These are phyloP conservation scores for Limosa lapponica DNA, from an alignment of 2,797 vertebrate genomes.

Conservation along the genomic window DNA sequence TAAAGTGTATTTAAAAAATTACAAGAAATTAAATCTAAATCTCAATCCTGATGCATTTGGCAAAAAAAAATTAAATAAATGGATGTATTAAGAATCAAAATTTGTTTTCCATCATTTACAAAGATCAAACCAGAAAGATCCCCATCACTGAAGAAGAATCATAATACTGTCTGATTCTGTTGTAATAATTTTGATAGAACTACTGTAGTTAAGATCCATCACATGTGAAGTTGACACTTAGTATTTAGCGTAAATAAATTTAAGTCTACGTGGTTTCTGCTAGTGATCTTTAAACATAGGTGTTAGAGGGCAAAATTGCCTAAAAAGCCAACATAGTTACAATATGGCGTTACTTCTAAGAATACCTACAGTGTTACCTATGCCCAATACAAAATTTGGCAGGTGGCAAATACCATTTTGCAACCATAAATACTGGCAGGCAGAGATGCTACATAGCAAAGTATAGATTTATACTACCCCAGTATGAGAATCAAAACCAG, in stretches of 20 bases:
- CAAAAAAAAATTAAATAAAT: not conserved
- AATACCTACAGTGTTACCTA: not conserved
- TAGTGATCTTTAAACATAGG: not conserved
- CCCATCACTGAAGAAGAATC: not conserved
- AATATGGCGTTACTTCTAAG: not conserved
- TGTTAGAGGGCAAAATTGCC: not conserved
- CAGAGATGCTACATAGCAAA: not conserved
- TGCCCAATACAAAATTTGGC: not conserved
- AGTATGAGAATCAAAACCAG: not conserved
- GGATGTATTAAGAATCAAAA: not conserved
- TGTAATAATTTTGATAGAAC: not conserved
- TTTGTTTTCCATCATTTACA: not conserved
- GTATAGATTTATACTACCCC: not conserved
- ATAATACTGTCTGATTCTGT: not conserved
- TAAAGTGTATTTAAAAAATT: not conserved
- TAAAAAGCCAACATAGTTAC: not conserved
- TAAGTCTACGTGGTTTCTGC: not conserved
- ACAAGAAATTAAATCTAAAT: not conserved
- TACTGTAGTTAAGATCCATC: not conserved
- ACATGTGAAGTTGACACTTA: not conserved
- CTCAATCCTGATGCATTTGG: not conserved
- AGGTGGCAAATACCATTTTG: not conserved
- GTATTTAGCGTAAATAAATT: not conserved
- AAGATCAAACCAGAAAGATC: not conserved
- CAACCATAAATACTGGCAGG: not conserved